Evolutionary conservation across 1,140 invertebrate genomes (phyloP).

Genomic region (Portunus trituberculatus): DNA sequence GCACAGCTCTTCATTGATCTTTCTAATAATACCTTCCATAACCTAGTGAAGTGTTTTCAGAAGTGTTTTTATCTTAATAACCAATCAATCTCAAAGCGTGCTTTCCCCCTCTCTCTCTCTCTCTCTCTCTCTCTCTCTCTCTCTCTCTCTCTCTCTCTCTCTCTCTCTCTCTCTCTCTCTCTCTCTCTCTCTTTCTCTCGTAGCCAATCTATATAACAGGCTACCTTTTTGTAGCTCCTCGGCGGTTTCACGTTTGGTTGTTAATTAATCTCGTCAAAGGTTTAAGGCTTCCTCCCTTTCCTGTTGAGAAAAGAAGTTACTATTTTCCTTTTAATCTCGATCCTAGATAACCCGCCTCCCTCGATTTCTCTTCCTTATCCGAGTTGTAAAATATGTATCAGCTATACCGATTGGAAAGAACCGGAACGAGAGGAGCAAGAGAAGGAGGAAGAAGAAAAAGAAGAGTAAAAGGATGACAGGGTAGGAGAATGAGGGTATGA

Average conservation of each 20-base stretch:
- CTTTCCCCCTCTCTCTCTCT: background rate
- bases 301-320: background rate
- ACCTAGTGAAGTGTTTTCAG: no score
- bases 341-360: background rate
- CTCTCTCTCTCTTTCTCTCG: background rate
- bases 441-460: background rate
- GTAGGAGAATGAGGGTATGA: background rate
- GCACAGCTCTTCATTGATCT: no score
- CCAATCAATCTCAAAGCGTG: no score
- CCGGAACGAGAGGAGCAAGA: background rate
- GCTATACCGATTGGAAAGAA: background rate
- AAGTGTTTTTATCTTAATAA: no score
- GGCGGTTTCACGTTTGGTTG: background rate
- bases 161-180: background rate
- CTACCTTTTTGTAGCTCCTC: background rate
- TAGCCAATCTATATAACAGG: background rate
- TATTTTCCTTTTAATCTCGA: background rate
- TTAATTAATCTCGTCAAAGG: slow-evolving; percentile 23
- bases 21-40: no score
- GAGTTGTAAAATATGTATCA: background rate
- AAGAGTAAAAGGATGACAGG: background rate
- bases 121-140: no score
- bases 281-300: background rate
- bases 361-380: background rate
- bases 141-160: slow-evolving; percentile 5